Percentiles rank a stretch among this genome's conserved stretches.
Evolutionary conservation across 2,113 vertebrate species (phyloP).

Genomic region (Larimichthys polyactis): DNA sequence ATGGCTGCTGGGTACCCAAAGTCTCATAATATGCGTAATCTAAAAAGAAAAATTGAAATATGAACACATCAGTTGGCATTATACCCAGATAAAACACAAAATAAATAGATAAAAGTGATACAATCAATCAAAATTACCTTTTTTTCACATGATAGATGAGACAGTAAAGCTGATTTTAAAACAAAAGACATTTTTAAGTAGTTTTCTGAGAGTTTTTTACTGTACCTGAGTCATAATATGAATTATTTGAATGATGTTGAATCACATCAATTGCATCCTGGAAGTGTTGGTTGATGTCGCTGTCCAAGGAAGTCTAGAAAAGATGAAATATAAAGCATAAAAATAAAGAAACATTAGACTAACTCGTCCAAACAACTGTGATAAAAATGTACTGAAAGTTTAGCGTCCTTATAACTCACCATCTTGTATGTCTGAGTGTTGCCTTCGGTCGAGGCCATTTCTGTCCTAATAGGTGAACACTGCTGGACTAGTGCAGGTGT

Average conservation of each 20-base stretch:
- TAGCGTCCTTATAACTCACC: conserved; percentile 75
- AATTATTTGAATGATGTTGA: conserved; percentile 88
- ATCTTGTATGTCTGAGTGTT: conserved; percentile 67
- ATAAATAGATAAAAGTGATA: neutral
- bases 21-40: conserved; percentile 87
- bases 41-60: conserved; percentile 25
- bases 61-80: neutral
- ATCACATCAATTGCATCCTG: conserved; percentile 96
- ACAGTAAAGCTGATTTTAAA: neutral
- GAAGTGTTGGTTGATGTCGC: conserved; percentile 91
- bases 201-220: neutral
- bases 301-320: conserved; percentile 86
- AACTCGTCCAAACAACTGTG: neutral
- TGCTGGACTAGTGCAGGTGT: conserved; percentile 49
- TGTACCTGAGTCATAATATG: conserved; percentile 81
- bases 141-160: neutral
- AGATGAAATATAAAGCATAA: neutral
- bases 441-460: conserved; percentile 57
- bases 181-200: neutral
- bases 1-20: conserved; percentile 80
- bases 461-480: conserved; percentile 29
- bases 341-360: neutral
- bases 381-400: neutral
- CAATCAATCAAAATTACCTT: neutral
- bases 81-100: conserved; percentile 1